Base-by-base conservation (phyloP, 1,140 invertebrate species). In the Pseudomyrmex sp. region DNA sequence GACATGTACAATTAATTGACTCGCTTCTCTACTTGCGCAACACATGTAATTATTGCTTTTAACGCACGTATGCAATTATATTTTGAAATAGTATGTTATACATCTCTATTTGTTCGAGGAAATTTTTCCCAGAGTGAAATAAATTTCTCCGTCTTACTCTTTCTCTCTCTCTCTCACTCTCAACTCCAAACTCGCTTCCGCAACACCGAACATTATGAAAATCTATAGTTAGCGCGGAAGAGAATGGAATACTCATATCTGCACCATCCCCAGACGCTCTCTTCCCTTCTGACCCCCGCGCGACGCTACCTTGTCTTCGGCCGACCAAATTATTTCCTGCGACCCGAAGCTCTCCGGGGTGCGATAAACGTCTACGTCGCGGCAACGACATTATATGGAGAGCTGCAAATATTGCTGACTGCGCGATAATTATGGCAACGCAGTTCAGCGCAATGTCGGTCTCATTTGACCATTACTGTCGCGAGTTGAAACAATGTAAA, bases 281-380 rank as follows among this genome's bases (percentile, higher is more conserved):
- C 44, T 44, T 35, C 62, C 12, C 13, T 63, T 44, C n/a, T 50
- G 12, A 52, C n/a, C 56, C 54, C 58, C 44, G 56, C 65, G 52
- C 35, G 46, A 35, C 52, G 44, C 54, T 69, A 77, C 15, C 58
- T 65, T 52, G 61, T 74, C 62, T 83, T 74, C 50, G 52, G 61
- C 58, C 82, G 48, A 68, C 72, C 77, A 85, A 89, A 88, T 89
- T 88, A 88, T 88, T 88, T 87, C 83, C 86, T 61, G 59, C 52
- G 66, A 58, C 74, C 65, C 48, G 75, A 68, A 56, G 61, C 62
- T 85, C 86, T 68, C 86, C 9, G n/a, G 86, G 82, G 83, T 72
- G 56, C 73, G 76, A 72, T 73, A 74, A 86, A 62, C 15, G 80
- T 84, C 73, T 62, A 69, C 46, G 68, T 15, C 20, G 48, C n/a